A percentile compares a stretch with the other conserved stretches of the same genome.
Conservation (phyloP, 1,140 invertebrate species). For the Zophobas atratus region DNA sequence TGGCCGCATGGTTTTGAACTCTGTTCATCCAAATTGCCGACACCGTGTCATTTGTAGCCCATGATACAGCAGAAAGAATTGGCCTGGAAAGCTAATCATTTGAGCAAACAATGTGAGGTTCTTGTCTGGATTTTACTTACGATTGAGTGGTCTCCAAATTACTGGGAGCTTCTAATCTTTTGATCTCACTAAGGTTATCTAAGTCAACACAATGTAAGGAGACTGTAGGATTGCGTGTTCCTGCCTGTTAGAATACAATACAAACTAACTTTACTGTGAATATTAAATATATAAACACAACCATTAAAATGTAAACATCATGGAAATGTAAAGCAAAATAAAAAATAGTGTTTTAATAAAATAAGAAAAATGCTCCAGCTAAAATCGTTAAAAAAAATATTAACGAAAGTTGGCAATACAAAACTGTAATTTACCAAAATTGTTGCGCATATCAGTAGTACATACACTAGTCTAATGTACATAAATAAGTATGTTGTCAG, state of each 20-base stretch:
- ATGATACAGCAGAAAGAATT: constrained; percentile 82
- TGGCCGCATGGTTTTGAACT: constrained; percentile 79
- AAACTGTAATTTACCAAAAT: no score
- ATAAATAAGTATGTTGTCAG: no score
- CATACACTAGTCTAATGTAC: no score
- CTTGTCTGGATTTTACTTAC: constrained; percentile 41
- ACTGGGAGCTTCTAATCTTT: constrained; percentile 50
- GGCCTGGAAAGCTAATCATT: constrained; percentile 64
- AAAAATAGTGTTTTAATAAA: no score
- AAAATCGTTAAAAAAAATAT: no score
- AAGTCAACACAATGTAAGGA: constrained; percentile 79
- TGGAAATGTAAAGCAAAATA: no score
- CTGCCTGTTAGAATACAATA: neutral
- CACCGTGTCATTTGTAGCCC: constrained; percentile 81
- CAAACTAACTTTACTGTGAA: no score
- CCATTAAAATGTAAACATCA: no score
- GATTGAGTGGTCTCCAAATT: constrained; percentile 47
- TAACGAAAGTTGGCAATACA: no score
- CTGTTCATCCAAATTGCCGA: constrained; percentile 89
- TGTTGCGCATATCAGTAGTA: no score
- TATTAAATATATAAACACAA: no score
- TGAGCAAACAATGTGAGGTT: neutral
- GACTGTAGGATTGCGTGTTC: constrained; percentile 81
- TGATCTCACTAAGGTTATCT: constrained; percentile 60
- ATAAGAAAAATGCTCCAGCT: neutral